phyloP scores from a whole-genome alignment of 2,113 vertebrate species.

The Sphaerodactylus townsendi region DNA sequence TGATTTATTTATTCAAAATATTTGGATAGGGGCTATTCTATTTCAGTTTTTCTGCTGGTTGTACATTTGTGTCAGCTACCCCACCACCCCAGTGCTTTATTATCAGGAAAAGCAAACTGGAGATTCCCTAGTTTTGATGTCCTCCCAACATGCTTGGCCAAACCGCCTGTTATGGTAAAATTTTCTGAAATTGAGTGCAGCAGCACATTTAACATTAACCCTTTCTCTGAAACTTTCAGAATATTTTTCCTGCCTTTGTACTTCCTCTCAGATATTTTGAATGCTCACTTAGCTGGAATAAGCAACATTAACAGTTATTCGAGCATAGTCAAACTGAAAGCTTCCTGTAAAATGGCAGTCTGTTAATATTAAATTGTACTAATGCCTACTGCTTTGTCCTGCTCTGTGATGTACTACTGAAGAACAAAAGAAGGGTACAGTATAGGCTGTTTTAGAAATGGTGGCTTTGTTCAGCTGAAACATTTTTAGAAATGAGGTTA shows the following conservation, averaged over 20 bases:
- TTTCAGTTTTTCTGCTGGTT: background rate
- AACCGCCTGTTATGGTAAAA: background rate
- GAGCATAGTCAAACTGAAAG: too few species aligned
- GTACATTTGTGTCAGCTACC: background rate
- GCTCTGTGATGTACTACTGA: background rate
- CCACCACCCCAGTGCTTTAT: background rate
- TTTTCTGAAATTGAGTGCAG: background rate
- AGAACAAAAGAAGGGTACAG: background rate
- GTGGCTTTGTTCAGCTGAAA: background rate
- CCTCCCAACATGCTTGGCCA: too few species aligned
- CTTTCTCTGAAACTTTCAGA: background rate
- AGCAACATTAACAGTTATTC: too few species aligned
- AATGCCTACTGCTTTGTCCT: too few species aligned
- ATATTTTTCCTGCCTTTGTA: too few species aligned
- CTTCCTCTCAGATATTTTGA: too few species aligned
- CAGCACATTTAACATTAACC: background rate
- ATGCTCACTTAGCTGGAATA: too few species aligned
- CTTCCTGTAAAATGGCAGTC: too few species aligned
- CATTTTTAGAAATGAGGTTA: background rate
- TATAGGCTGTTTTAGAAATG: background rate
- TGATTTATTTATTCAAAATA: background rate
- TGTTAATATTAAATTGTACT: too few species aligned
- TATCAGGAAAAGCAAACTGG: background rate
- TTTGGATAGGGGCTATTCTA: background rate
- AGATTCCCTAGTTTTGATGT: background rate